Conservation (phyloP, 1,140 invertebrate species). For the Thereuonema tuberculata region DNA sequence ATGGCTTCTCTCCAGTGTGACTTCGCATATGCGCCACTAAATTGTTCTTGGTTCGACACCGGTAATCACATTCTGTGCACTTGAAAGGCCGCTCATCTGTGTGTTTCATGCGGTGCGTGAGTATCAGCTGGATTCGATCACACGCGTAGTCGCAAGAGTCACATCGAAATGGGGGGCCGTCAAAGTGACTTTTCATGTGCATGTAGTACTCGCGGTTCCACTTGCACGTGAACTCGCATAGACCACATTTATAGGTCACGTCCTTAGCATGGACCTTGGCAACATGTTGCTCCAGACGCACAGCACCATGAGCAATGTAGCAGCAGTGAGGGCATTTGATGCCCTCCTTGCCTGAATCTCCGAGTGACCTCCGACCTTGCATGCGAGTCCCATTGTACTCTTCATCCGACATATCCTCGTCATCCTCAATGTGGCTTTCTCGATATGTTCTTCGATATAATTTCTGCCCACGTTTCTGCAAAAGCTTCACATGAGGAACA, state of each 20-base stretch:
- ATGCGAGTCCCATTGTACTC: not conserved
- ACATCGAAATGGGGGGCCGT: constrained; percentile 47
- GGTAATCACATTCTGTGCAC: constrained; percentile 34
- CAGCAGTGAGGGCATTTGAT: constrained; percentile 39
- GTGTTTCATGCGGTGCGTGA: constrained; percentile 40
- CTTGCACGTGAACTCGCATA: constrained; percentile 47
- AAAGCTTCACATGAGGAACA: not conserved
- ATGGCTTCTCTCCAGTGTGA: constrained; percentile 33
- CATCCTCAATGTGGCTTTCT: not conserved
- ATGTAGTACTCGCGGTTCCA: constrained; percentile 47
- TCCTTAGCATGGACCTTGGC: constrained; percentile 39
- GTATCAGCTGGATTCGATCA: constrained; percentile 38
- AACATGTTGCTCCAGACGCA: constrained; percentile 38
- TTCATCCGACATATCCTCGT: not conserved
- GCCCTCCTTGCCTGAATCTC: constrained; percentile 21
- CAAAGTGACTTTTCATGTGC: constrained; percentile 49
- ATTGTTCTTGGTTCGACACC: constrained; percentile 36
- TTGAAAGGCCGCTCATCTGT: constrained; percentile 38
- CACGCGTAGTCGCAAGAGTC: constrained; percentile 42
- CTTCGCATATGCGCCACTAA: constrained; percentile 34
- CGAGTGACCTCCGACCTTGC: constrained; percentile 15
- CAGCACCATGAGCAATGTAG: constrained; percentile 34
- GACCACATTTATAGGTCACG: constrained; percentile 44
- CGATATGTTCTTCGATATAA: not conserved
- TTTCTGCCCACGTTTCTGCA: not conserved